phyloP scores from a whole-genome alignment of 53 echinoderm and acorn worm species.

The Temnopleurus reevesii region DNA sequence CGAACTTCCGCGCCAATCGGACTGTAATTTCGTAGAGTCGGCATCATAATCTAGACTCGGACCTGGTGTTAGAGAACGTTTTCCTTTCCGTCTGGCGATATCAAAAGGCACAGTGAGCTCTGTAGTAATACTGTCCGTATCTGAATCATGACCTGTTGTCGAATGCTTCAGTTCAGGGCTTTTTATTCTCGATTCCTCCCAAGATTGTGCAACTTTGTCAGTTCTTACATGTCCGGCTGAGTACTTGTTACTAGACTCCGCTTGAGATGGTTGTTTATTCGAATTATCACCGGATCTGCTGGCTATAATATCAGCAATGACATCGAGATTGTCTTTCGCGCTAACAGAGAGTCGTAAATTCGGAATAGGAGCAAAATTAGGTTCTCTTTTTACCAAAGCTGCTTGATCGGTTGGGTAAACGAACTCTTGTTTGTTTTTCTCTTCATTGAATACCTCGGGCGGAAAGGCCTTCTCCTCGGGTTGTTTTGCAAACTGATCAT shows the following conservation, averaged over 20 bases:
- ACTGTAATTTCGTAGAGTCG: background rate
- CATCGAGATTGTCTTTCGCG: conserved; percentile 47
- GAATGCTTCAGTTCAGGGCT: background rate
- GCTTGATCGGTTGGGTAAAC: conserved; percentile 48
- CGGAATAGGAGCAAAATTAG: conserved; percentile 40
- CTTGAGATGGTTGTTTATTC: conserved; percentile 40
- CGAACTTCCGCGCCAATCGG: conserved; percentile 37
- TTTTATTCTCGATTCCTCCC: background rate
- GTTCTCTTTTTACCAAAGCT: conserved; percentile 16
- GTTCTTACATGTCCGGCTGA: background rate
- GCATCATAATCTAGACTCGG: background rate
- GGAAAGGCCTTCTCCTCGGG: conserved; percentile 2
- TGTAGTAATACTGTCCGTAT: conserved; percentile 51
- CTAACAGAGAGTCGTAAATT: conserved; percentile 46
- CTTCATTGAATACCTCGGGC: conserved; percentile 38
- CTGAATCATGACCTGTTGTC: conserved; percentile 34
- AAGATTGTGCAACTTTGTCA: background rate
- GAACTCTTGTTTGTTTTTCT: conserved; percentile 53
- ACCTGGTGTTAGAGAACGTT: conserved; percentile 46
- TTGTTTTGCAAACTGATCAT: conserved; percentile 42
- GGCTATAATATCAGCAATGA: conserved; percentile 48
- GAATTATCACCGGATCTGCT: conserved; percentile 37
- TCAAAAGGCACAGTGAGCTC: conserved; percentile 51
- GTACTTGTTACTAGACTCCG: conserved; percentile 22
- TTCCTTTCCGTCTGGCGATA: background rate